Evolutionary conservation across 2,888 invertebrate genomes (phyloP), one percentile per base, ranked within the genome.

Genomic region (Amorpha juglandis): DNA sequence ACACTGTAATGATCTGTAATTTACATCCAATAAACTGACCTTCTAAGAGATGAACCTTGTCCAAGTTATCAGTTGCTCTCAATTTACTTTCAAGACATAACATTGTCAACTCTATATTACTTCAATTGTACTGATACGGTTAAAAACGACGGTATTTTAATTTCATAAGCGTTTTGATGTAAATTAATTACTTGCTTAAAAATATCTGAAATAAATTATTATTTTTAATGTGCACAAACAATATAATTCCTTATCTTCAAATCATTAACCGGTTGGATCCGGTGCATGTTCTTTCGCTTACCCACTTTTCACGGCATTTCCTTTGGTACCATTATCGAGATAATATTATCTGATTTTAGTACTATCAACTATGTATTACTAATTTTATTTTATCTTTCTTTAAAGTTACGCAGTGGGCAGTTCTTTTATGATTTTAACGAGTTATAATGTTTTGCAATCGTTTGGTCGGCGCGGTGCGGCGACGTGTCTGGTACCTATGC

Each of bases 241-340:
- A 16, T 55, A 55, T 8, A 11, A 16, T 58, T 58, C 19, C 11
- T 58, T 58, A 58, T 58, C 58, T 38, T n/a, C n/a, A 58, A 58
- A 12, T 14, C 38, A 6, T 58, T 16, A 38, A 42, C 58, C 16
- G 58, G 58, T 42, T 58, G 19, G 19, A 58, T 38, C 58, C 12
- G 19, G 58, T 58, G 42, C 11, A 9, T 27, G 47, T 16, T 19
- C 62, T 14, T 48, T 47, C 33, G 48, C 33, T 63, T 48, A 63
- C 45, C 47, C 63, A 48, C 51, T 63, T 21, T 19, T 48, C 47
- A 19, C 21, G 14, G 21, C 27, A 47, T 52, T 63, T 58, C 63
- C 65, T 58, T 19, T 42, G 58, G 19, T 58, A 50, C 19, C 35
- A 42, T 58, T 42, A 7, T 19, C 19, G 2, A 19, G 58, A 58